Evolutionary conservation across 2,797 vertebrate genomes (phyloP).

Genomic region (Prunella strophiata): DNA sequence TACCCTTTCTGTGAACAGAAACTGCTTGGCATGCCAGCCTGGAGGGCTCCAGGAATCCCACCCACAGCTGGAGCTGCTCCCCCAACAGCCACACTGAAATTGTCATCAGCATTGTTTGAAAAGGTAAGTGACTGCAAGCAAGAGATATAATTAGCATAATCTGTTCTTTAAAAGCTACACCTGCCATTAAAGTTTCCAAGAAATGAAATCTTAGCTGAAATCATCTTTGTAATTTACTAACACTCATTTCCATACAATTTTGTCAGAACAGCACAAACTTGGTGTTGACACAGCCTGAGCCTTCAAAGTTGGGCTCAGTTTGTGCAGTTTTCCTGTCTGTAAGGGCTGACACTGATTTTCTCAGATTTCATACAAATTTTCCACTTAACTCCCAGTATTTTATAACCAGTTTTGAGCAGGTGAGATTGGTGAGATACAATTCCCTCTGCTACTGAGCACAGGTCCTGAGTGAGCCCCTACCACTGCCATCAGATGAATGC

Average conservation of each 20-base stretch:
- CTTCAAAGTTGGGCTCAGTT: conserved; percentile 25
- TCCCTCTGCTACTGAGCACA: background rate
- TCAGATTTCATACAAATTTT: background rate
- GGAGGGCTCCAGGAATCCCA: background rate
- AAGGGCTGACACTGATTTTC: background rate
- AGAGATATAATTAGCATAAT: background rate
- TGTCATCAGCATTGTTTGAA: conserved; percentile 9
- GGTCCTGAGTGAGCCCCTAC: background rate
- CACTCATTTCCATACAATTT: background rate
- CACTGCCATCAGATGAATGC: background rate
- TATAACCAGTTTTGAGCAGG: background rate
- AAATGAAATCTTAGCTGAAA: conserved; percentile 29
- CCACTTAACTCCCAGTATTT: background rate
- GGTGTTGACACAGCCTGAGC: background rate
- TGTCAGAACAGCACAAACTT: conserved; percentile 14
- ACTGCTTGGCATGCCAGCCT: background rate
- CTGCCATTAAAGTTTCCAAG: conserved; percentile 2
- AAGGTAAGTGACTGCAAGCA: background rate
- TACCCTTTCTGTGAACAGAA: background rate
- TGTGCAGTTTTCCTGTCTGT: background rate
- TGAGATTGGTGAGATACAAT: background rate
- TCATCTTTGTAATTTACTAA: conserved; percentile 21
- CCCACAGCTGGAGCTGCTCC: background rate
- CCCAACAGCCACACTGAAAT: background rate
- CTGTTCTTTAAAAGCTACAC: conserved; percentile 29